Conservation (phyloP, 2,113 vertebrate species). For the Trachemys scripta region DNA sequence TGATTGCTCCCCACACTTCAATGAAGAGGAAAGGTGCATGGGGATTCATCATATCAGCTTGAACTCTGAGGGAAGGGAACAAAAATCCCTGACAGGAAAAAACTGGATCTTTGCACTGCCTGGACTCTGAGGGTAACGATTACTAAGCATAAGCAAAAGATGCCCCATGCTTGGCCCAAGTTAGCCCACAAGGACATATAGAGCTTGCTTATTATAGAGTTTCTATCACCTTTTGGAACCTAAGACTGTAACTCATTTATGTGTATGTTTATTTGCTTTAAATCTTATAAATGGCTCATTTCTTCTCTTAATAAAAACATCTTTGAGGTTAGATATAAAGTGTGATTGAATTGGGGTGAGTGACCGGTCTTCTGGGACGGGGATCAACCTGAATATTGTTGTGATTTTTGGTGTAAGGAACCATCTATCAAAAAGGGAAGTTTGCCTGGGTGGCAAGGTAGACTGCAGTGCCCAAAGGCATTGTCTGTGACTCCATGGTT, state of each 20-base stretch:
- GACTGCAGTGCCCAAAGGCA: not conserved
- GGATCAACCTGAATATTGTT: not conserved
- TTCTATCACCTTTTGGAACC: not conserved
- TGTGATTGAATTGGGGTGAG: not conserved
- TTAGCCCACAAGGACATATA: no score
- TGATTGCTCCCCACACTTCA: no score
- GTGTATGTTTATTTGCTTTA: not conserved
- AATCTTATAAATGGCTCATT: not conserved
- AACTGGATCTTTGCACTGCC: no score
- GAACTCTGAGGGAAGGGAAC: no score
- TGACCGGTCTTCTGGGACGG: not conserved
- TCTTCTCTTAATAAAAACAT: not conserved
- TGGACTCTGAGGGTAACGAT: no score
- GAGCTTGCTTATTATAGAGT: not conserved
- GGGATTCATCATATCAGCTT: no score
- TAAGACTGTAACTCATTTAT: not conserved
- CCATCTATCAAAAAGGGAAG: no score
- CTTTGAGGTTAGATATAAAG: not conserved
- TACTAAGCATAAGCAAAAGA: no score
- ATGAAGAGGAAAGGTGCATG: no score
- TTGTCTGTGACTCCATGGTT: not conserved
- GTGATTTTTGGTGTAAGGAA: not conserved
- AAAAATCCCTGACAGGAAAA: no score
- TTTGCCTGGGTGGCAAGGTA: not conserved
- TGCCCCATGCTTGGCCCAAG: no score